Conservation (phyloP, 2,113 vertebrate species). For the Oncorhynchus masou region DNA sequence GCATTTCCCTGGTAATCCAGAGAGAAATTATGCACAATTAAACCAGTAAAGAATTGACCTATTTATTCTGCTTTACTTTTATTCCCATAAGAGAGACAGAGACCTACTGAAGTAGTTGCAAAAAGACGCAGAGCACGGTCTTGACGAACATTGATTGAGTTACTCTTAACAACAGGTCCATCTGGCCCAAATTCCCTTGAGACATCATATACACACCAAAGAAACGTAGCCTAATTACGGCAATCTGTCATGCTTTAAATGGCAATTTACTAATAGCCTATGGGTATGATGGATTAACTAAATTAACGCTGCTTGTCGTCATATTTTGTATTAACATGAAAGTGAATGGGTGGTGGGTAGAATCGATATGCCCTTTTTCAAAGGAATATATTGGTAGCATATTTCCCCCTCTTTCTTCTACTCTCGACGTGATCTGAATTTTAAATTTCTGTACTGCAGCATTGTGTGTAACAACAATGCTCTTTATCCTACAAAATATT, state of each 20-base stretch:
- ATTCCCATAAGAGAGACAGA: not conserved
- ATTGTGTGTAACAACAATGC: slow-evolving; percentile 9
- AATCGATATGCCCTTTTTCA: not conserved
- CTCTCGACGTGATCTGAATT: slow-evolving; percentile 61
- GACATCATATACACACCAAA: not conserved
- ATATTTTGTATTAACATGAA: not conserved
- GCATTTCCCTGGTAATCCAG: not conserved
- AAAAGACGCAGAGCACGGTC: not conserved
- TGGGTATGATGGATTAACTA: not conserved
- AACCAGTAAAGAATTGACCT: too few species aligned
- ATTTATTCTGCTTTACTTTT: too few species aligned
- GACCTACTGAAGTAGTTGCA: not conserved
- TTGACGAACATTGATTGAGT: not conserved
- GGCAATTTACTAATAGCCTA: not conserved
- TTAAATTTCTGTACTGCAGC: slow-evolving; percentile 58
- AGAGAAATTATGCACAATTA: too few species aligned
- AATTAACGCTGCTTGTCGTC: not conserved
- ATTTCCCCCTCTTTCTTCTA: not conserved
- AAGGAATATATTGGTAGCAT: not conserved
- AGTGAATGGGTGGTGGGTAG: not conserved
- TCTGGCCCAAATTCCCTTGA: not conserved
- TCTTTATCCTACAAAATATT: too few species aligned
- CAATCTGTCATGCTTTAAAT: not conserved
- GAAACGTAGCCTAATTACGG: not conserved
- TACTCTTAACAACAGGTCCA: slow-evolving; percentile 26